A percentile compares a stretch with the other conserved stretches of the same genome.
These are phyloP conservation scores for Gadus macrocephalus DNA, from an alignment of 2,113 vertebrate genomes.

Conservation along the genomic window DNA sequence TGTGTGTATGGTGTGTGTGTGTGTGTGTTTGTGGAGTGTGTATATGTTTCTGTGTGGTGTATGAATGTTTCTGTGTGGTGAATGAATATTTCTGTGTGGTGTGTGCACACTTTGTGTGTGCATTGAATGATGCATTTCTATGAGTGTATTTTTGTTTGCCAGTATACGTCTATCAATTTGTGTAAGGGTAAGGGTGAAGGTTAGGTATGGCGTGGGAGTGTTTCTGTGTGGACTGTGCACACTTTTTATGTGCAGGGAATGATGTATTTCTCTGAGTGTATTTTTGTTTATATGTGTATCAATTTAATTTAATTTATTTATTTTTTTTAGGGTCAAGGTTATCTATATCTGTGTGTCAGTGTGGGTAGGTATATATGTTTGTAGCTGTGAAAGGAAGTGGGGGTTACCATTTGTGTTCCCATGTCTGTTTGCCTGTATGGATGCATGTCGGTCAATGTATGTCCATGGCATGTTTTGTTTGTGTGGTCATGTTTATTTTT, in stretches of 20 bases:
- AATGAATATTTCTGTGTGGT: not conserved
- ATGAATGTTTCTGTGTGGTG: not conserved
- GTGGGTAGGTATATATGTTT: not conserved
- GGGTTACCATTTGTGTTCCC: conserved; percentile 1
- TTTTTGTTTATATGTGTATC: too few relatives aligned
- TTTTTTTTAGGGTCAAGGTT: not conserved
- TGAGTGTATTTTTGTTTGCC: not conserved
- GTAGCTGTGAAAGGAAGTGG: not conserved
- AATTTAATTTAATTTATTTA: too few relatives aligned
- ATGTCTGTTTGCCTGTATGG: not conserved
- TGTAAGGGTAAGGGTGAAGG: too few relatives aligned
- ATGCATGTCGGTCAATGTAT: conserved; percentile 12
- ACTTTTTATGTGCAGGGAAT: not conserved
- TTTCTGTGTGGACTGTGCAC: not conserved
- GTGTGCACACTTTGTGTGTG: not conserved
- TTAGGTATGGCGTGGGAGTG: not conserved
- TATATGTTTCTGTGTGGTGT: not conserved
- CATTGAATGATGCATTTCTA: too few relatives aligned
- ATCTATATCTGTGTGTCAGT: not conserved
- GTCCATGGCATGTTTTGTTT: conserved; percentile 25
- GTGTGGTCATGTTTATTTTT: conserved; percentile 18
- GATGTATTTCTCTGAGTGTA: not conserved
- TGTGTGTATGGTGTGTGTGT: conserved; percentile 6
- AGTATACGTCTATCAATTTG: too few relatives aligned
- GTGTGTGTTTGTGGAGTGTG: not conserved